Conservation (phyloP, 2,113 vertebrate genomes). For the Anhinga rufa region DNA sequence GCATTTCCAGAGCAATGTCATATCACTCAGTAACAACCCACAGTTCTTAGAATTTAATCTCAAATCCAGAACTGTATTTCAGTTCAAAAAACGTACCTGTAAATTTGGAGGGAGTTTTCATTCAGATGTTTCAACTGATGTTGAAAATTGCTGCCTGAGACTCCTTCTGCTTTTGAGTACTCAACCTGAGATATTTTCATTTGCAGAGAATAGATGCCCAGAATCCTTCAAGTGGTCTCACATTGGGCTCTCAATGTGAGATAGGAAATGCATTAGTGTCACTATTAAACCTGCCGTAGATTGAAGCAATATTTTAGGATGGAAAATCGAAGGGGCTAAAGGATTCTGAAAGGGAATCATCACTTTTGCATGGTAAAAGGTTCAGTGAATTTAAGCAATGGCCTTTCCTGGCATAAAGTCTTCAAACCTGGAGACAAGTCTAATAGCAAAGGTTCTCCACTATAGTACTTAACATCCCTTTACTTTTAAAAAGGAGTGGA, state of each 20-base stretch:
- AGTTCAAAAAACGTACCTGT: background rate
- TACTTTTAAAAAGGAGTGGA: background rate
- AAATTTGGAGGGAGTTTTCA: background rate
- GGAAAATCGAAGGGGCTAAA: background rate
- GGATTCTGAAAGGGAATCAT: background rate
- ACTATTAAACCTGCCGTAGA: background rate
- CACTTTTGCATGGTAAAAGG: background rate
- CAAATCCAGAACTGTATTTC: background rate
- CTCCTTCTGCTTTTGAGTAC: background rate
- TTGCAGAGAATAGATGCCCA: background rate
- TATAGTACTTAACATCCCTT: background rate
- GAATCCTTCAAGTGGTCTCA: background rate
- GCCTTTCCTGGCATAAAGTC: background rate
- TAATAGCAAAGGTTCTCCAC: background rate
- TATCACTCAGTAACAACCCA: background rate
- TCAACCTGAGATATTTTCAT: background rate
- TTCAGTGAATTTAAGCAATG: background rate
- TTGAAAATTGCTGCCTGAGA: background rate
- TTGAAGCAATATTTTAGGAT: background rate
- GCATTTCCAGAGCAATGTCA: background rate
- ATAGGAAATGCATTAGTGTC: background rate
- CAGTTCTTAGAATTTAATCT: constrained; percentile 36
- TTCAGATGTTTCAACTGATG: background rate
- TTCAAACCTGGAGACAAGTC: background rate
- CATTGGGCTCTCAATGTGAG: background rate